Evolutionary conservation across 37 sponge, comb jelly and placozoan genomes (phyloP).

Genomic region (Cliona cf. orientalis): DNA sequence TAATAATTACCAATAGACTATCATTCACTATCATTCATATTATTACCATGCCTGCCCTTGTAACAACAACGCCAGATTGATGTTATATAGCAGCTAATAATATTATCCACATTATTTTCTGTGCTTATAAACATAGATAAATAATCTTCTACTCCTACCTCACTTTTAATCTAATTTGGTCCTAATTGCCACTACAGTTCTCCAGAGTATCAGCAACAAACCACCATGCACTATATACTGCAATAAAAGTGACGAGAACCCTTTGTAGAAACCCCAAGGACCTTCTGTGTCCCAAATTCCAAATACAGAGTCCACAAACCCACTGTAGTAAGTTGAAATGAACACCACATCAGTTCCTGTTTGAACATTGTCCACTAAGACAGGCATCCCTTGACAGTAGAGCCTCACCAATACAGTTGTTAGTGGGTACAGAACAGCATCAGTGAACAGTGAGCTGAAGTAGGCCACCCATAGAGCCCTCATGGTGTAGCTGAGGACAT

Average conservation of each 20-base stretch:
- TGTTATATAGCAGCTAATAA: too few relatives aligned
- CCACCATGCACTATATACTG: slow-evolving; percentile 64
- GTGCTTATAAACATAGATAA: too few relatives aligned
- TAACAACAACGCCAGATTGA: too few relatives aligned
- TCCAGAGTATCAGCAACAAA: slow-evolving; percentile 60
- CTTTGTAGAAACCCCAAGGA: slow-evolving; percentile 67
- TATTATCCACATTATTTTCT: too few relatives aligned
- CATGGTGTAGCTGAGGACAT: slow-evolving; percentile 20
- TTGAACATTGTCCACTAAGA: slow-evolving; percentile 78
- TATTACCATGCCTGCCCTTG: too few relatives aligned
- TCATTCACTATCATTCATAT: too few relatives aligned
- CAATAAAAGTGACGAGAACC: slow-evolving; percentile 67
- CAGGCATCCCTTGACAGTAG: slow-evolving; percentile 81
- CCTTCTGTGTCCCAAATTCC: slow-evolving; percentile 70
- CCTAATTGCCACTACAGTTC: slow-evolving; percentile 3
- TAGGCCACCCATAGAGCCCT: slow-evolving; percentile 38
- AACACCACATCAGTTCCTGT: slow-evolving; percentile 42
- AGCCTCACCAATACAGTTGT: slow-evolving; percentile 64
- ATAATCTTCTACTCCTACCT: too few relatives aligned
- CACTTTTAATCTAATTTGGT: too few relatives aligned
- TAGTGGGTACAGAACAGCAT: slow-evolving; percentile 64
- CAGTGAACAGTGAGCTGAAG: slow-evolving; percentile 45
- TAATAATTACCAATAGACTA: too few relatives aligned
- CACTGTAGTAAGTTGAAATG: slow-evolving; percentile 53
- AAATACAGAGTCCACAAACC: slow-evolving; percentile 49